Evolutionary conservation across 2,113 vertebrate genomes (phyloP).

Genomic region (Ammodramus savannarum): DNA sequence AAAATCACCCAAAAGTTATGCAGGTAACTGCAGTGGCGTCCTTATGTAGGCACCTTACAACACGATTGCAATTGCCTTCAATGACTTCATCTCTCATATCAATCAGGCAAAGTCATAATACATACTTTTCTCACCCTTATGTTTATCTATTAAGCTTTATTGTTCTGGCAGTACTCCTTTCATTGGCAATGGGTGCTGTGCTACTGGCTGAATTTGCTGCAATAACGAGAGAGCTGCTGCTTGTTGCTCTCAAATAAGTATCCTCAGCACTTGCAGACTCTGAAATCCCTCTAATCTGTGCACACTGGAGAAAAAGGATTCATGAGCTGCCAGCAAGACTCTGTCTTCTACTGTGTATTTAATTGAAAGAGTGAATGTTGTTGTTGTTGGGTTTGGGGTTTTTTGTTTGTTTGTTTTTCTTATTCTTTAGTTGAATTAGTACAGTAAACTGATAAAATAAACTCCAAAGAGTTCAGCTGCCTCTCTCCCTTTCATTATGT

Average conservation of each 20-base stretch:
- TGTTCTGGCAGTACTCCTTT: not conserved
- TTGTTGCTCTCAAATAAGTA: not conserved
- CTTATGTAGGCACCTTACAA: not conserved
- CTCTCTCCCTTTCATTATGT: not conserved
- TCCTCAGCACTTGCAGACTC: not conserved
- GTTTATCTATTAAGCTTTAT: not conserved
- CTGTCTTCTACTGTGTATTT: not conserved
- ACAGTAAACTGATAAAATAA: not conserved
- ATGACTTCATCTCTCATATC: not conserved
- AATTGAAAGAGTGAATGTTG: not conserved
- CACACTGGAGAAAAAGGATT: not conserved
- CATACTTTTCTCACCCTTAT: not conserved
- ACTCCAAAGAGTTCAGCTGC: fast-evolving
- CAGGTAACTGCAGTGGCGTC: not conserved
- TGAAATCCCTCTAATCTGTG: not conserved
- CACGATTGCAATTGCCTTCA: not conserved
- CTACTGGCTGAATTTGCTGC: not conserved
- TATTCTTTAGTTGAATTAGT: not conserved
- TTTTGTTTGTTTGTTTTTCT: not conserved
- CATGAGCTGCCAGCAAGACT: not conserved
- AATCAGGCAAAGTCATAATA: not conserved
- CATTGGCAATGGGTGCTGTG: not conserved
- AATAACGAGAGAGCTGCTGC: not conserved
- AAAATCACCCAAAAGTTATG: not conserved
- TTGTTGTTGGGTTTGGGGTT: not conserved